phyloP scores from a whole-genome alignment of 2,888 invertebrate species.

The Caenorhabditis sp. region DNA sequence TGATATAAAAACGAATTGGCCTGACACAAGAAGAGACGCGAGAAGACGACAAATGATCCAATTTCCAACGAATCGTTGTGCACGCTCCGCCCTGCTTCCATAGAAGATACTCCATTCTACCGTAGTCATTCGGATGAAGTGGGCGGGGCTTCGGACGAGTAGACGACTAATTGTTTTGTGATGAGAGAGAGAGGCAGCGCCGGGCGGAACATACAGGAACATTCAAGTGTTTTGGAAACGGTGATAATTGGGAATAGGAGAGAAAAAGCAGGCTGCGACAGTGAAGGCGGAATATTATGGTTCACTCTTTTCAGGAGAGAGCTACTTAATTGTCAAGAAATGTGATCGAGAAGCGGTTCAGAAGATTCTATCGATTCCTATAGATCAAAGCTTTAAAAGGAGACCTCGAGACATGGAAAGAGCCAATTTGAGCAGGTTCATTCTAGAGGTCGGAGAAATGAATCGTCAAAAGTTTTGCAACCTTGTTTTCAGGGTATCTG shows the following conservation, averaged over 20 bases:
- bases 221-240: slow-evolving; percentile 28
- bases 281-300: too few species aligned
- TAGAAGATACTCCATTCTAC: slow-evolving; percentile 5
- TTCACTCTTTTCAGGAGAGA: slow-evolving; percentile 56
- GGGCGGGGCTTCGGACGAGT: slow-evolving; percentile 16
- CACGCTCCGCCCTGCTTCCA: slow-evolving; percentile 25
- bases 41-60: slow-evolving; percentile 35
- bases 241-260: slow-evolving; percentile 17
- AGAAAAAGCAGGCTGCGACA: neutral
- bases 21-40: slow-evolving; percentile 2
- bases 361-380: slow-evolving; percentile 17
- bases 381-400: slow-evolving; percentile 7
- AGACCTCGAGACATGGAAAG: slow-evolving; percentile 39
- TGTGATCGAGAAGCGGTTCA: slow-evolving; percentile 44
- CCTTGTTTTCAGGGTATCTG: slow-evolving; percentile 43
- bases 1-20: slow-evolving; percentile 45
- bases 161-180: slow-evolving; percentile 15
- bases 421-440: slow-evolving; percentile 23
- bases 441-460: slow-evolving; percentile 31
- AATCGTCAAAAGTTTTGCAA: neutral
- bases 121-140: slow-evolving; percentile 4
- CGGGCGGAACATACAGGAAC: too few species aligned
- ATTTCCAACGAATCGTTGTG: slow-evolving; percentile 48
- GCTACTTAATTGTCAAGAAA: slow-evolving; percentile 43
- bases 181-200: neutral